Percentiles rank a stretch among this genome's conserved stretches.
phyloP scores from a whole-genome alignment of 2,113 vertebrate species.

The Mungos mungo region DNA sequence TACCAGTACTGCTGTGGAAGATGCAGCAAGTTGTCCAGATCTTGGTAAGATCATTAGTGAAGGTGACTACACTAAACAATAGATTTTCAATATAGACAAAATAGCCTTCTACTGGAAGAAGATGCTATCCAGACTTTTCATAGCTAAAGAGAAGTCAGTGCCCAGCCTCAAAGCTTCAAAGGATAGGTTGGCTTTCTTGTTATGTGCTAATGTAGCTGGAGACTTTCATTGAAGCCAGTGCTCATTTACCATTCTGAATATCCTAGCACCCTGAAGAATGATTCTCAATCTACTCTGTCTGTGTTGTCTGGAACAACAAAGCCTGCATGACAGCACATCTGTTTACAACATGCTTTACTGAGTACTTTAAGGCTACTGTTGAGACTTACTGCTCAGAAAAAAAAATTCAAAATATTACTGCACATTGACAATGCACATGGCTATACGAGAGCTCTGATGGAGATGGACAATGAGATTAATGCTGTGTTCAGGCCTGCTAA shows the following conservation, averaged over 20 bases:
- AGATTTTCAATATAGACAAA: not conserved
- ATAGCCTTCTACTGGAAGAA: not conserved
- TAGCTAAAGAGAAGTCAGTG: not conserved
- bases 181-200: not conserved
- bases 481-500: too few species aligned
- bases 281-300: not conserved
- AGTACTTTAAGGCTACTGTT: not conserved
- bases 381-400: not conserved
- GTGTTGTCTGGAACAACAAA: not conserved
- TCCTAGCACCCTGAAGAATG: not conserved
- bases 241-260: not conserved
- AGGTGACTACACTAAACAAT: not conserved
- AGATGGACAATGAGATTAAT: too few species aligned
- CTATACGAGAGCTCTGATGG: too few species aligned
- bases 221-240: not conserved
- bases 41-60: not conserved
- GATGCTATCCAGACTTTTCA: not conserved
- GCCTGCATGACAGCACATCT: not conserved
- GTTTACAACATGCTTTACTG: not conserved
- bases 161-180: not conserved
- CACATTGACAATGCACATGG: not conserved
- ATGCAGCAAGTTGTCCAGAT: not conserved
- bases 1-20: not conserved
- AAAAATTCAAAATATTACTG: not conserved
- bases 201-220: not conserved